phyloP scores from a whole-genome alignment of 2,797 vertebrate species.

The Arremon aurantiirostris region DNA sequence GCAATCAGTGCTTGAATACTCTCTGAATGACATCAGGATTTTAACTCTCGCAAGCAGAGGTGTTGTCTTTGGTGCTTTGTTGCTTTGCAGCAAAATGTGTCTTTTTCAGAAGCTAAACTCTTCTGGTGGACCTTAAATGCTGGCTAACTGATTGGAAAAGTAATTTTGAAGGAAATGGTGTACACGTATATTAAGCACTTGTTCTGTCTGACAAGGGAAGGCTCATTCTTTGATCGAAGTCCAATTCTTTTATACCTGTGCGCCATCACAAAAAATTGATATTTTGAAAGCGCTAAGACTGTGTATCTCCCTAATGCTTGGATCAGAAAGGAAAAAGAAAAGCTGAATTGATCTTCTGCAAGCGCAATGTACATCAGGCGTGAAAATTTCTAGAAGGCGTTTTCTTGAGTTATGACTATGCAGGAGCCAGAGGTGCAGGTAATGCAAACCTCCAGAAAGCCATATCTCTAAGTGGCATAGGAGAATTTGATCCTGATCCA shows the following conservation, averaged over 20 bases:
- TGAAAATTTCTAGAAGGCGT: neutral
- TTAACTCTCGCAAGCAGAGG: neutral
- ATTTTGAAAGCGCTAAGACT: neutral
- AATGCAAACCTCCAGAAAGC: neutral
- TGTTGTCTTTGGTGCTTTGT: neutral
- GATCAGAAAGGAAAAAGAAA: neutral
- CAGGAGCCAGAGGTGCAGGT: neutral
- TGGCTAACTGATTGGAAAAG: neutral
- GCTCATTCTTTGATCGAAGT: neutral
- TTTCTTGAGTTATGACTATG: neutral
- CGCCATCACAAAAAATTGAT: neutral
- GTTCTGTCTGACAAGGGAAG: neutral
- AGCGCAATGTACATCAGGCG: neutral
- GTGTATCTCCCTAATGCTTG: neutral
- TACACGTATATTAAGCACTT: accelerated
- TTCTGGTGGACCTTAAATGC: neutral
- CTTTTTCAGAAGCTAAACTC: neutral
- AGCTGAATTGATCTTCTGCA: neutral
- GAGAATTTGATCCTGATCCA: neutral
- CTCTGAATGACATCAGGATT: neutral
- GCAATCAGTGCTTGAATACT: neutral
- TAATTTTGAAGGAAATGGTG: neutral
- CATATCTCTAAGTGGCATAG: neutral
- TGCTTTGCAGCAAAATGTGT: neutral
- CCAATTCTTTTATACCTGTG: neutral